Percentiles rank a stretch among this genome's conserved stretches.
Conservation (phyloP, 2,113 vertebrate genomes). For the Phainopepla nitens region DNA sequence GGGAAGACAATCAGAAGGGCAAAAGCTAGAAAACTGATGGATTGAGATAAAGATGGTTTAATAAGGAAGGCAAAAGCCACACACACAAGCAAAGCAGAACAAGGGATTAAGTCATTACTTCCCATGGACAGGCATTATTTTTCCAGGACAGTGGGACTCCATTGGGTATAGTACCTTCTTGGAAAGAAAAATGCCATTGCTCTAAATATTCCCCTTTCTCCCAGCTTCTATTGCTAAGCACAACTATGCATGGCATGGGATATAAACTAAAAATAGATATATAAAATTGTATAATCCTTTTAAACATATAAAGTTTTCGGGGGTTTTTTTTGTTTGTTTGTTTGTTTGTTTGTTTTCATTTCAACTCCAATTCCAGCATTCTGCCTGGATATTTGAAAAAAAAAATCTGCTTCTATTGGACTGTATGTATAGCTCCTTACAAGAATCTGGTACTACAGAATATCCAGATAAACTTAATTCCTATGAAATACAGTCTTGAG, state of each 20-base stretch:
- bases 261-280: background rate
- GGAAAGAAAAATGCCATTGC: background rate
- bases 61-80: background rate
- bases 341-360: background rate
- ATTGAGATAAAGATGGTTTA: background rate
- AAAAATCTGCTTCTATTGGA: background rate
- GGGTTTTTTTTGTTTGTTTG: background rate
- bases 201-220: background rate
- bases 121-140: background rate
- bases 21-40: background rate
- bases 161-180: rapidly evolving
- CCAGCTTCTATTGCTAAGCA: background rate
- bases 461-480: background rate
- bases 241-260: rapidly evolving
- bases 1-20: background rate
- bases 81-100: background rate
- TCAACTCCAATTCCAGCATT: background rate
- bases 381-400: background rate
- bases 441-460: background rate
- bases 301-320: background rate
- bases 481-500: background rate
- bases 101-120: background rate
- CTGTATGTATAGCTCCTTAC: background rate
- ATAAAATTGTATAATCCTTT: background rate
- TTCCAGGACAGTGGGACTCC: background rate